These are phyloP conservation scores for Lathronympha strigana DNA, from an alignment of 2,888 invertebrate genomes.

Conservation along the genomic window DNA sequence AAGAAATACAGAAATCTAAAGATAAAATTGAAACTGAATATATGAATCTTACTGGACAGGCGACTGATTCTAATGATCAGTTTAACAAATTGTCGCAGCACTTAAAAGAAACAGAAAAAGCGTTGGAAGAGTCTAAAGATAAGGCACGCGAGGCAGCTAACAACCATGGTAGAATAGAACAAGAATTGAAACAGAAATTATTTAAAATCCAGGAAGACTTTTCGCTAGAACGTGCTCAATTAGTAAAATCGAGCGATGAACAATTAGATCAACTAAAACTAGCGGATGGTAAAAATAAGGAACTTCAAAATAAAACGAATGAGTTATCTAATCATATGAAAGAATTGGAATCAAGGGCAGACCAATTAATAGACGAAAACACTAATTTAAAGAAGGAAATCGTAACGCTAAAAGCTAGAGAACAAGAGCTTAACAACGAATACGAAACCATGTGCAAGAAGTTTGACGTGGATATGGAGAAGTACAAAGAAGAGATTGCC, in stretches of 20 bases:
- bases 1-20: slow-evolving; percentile 82
- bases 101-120: slow-evolving; percentile 83
- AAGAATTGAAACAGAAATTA: slow-evolving; percentile 77
- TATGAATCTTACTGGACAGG: slow-evolving; percentile 82
- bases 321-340: slow-evolving; percentile 62
- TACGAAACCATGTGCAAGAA: slow-evolving; percentile 68
- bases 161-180: slow-evolving; percentile 73
- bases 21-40: slow-evolving; percentile 85
- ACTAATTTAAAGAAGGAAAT: slow-evolving; percentile 73
- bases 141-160: slow-evolving; percentile 73
- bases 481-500: slow-evolving; percentile 74
- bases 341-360: slow-evolving; percentile 64
- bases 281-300: slow-evolving; percentile 67
- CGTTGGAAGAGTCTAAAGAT: slow-evolving; percentile 80
- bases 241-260: slow-evolving; percentile 67
- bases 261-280: slow-evolving; percentile 67
- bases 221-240: slow-evolving; percentile 67
- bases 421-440: slow-evolving; percentile 68
- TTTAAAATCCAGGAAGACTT: slow-evolving; percentile 76
- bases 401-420: slow-evolving; percentile 68
- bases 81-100: slow-evolving; percentile 82
- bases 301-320: slow-evolving; percentile 59
- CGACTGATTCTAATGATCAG: slow-evolving; percentile 85
- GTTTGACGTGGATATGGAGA: slow-evolving; percentile 74
- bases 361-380: slow-evolving; percentile 74